Conservation (phyloP, 92 coral and sea anemone genomes). For the Isaurus tuberculatus region DNA sequence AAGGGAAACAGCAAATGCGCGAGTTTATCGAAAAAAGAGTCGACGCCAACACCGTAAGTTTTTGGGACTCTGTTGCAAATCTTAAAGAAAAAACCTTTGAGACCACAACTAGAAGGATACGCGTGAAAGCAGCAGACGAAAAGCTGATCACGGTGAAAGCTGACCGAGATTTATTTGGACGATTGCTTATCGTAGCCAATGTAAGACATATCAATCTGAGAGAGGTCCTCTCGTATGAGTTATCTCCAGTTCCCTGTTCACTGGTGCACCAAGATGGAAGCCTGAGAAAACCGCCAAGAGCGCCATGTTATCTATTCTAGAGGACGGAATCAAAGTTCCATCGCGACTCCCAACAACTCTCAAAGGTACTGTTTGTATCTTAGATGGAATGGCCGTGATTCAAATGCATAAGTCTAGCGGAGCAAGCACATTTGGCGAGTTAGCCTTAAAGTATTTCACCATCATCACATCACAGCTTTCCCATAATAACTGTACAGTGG, state of each 20-base stretch:
- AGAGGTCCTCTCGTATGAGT: conserved; percentile 42
- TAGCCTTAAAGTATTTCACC: not conserved
- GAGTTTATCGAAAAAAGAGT: conserved; percentile 33
- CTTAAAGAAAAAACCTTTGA: conserved; percentile 18
- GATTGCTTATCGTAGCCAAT: conserved; percentile 44
- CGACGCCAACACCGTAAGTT: conserved; percentile 25
- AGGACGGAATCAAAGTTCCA: not conserved
- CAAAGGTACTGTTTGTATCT: not conserved
- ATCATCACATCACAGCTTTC: not conserved
- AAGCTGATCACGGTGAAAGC: conserved; percentile 25
- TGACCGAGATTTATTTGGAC: conserved; percentile 35
- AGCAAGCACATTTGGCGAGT: not conserved
- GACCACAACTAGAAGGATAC: conserved; percentile 12
- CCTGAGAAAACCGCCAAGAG: conserved; percentile 26
- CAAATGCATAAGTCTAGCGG: not conserved
- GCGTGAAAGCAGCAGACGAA: conserved; percentile 5
- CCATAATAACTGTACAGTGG: too few relatives aligned
- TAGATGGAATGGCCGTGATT: not conserved
- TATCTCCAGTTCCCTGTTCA: conserved; percentile 39
- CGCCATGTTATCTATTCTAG: not conserved
- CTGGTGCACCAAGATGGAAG: conserved; percentile 41
- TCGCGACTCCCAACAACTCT: not conserved
- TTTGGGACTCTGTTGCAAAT: conserved; percentile 29
- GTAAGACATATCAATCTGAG: conserved; percentile 39
- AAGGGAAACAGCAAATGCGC: conserved; percentile 14